phyloP scores from a whole-genome alignment of 2,797 vertebrate genomes.

The Coranthus polyacanthus region DNA sequence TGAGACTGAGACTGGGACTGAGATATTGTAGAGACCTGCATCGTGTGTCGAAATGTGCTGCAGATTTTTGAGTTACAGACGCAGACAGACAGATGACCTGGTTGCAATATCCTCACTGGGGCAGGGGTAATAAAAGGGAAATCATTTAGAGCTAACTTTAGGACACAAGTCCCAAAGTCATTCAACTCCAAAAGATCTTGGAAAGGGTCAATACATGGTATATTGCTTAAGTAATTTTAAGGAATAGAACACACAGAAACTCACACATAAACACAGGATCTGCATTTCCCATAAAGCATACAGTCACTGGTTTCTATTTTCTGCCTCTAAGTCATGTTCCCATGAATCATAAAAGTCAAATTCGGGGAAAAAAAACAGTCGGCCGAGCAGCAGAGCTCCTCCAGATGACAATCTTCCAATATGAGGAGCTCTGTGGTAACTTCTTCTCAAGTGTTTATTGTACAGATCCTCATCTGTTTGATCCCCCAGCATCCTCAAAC shows the following conservation, averaged over 20 bases:
- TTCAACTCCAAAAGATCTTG: not conserved
- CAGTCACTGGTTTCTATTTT: slow-evolving; percentile 35
- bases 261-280: slow-evolving; percentile 5
- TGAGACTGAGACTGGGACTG: no score
- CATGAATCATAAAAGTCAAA: slow-evolving; percentile 46
- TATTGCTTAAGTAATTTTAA: no score
- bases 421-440: slow-evolving; percentile 18
- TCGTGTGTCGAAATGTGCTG: no score
- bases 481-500: slow-evolving; percentile 36
- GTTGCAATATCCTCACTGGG: no score
- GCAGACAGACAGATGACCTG: no score
- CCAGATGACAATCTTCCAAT: slow-evolving; percentile 21
- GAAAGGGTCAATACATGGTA: not conserved
- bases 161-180: not conserved
- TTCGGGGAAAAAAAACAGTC: slow-evolving; percentile 25
- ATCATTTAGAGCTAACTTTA: not conserved
- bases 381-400: slow-evolving; percentile 7
- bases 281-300: slow-evolving; percentile 16
- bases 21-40: no score
- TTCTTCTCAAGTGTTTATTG: slow-evolving; percentile 45
- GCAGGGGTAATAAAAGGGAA: no score
- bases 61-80: no score
- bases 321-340: slow-evolving; percentile 18
- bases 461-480: slow-evolving; percentile 34
- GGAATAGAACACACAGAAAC: not conserved